A percentile compares a stretch with the other conserved stretches of the same genome.
Evolutionary conservation across 2,888 invertebrate genomes (phyloP).

Genomic region (Zygogramma bicolorata): DNA sequence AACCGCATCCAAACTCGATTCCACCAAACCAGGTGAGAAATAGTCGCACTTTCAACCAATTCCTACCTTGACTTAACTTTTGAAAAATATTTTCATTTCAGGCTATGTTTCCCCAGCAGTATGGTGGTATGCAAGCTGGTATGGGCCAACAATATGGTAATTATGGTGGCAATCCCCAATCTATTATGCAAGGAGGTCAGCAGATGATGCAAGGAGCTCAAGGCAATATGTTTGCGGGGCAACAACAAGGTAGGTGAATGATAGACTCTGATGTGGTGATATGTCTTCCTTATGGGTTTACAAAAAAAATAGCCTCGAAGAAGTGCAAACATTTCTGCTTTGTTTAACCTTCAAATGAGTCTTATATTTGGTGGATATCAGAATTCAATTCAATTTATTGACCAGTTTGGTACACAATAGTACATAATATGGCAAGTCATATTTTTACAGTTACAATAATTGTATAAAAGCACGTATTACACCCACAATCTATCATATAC

Average conservation of each 20-base stretch:
- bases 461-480: too few relatives aligned
- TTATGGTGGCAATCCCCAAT: constrained; percentile 59
- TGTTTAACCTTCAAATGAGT: too few relatives aligned
- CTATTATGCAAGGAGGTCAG: constrained; percentile 61
- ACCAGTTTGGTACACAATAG: too few relatives aligned
- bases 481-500: too few relatives aligned
- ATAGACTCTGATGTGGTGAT: too few relatives aligned
- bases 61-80: background rate
- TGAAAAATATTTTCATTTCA: constrained; percentile 23
- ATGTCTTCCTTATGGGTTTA: too few relatives aligned
- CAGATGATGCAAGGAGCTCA: constrained; percentile 56
- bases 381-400: too few relatives aligned
- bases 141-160: constrained; percentile 73
- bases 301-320: too few relatives aligned
- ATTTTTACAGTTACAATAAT: too few relatives aligned
- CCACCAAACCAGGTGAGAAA: constrained; percentile 63
- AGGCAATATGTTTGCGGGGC: constrained; percentile 63
- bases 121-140: constrained; percentile 73
- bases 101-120: constrained; percentile 74
- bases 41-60: background rate
- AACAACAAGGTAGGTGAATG: constrained; percentile 62
- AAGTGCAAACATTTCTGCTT: too few relatives aligned
- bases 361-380: too few relatives aligned
- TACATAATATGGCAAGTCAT: too few relatives aligned
- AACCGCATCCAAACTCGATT: constrained; percentile 64